phyloP scores from a whole-genome alignment of 2,888 invertebrate genomes.

The Platycheirus rosarum region DNA sequence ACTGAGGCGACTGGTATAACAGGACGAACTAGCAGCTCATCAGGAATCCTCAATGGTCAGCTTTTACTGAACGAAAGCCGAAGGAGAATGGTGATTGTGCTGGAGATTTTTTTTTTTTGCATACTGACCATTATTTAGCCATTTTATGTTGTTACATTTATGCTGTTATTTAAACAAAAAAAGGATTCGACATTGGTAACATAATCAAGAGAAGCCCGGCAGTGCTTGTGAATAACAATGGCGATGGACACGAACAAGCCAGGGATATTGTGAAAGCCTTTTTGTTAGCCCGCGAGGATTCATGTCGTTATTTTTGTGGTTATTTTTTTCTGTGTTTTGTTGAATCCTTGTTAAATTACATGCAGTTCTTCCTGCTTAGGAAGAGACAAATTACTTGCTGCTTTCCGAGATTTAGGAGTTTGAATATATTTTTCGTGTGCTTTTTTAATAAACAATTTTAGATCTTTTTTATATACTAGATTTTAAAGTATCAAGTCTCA shows the following conservation, averaged over 20 bases:
- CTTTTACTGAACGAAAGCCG: slow-evolving; percentile 7
- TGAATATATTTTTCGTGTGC: slow-evolving; percentile 29
- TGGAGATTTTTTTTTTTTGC: slow-evolving; percentile 3
- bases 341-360: slow-evolving; percentile 38
- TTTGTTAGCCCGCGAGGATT: slow-evolving; percentile 26
- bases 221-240: slow-evolving; percentile 24
- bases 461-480: background rate
- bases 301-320: slow-evolving; percentile 18
- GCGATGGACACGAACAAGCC: background rate
- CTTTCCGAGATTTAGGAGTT: slow-evolving; percentile 44
- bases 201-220: slow-evolving; percentile 39
- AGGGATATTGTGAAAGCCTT: background rate
- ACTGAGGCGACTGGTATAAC: slow-evolving; percentile 40
- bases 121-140: slow-evolving; percentile 44
- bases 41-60: slow-evolving; percentile 24
- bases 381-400: slow-evolving; percentile 20
- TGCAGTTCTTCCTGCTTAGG: slow-evolving; percentile 16
- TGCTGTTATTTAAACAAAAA: slow-evolving; percentile 13
- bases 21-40: too few species aligned
- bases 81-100: slow-evolving; percentile 4
- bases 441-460: too few species aligned
- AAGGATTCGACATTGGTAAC: slow-evolving; percentile 1
- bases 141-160: slow-evolving; percentile 48
- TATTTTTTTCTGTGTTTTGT: background rate
- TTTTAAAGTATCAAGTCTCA: too few species aligned